A percentile compares a stretch with the other conserved stretches of the same genome.
phyloP scores from a whole-genome alignment of 2,888 invertebrate species.

The Melanophora roralis region DNA sequence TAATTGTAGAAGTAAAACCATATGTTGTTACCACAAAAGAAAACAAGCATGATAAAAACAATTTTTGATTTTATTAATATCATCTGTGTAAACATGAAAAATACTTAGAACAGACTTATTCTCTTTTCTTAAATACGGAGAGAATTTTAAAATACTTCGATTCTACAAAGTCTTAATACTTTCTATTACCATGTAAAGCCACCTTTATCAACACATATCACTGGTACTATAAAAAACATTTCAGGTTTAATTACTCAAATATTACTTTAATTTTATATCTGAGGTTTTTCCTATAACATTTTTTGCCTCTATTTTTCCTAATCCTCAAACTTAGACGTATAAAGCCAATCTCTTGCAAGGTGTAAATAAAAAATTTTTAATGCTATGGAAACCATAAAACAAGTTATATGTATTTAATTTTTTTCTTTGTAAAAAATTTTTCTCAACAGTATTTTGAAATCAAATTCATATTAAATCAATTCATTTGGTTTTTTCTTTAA shows the following conservation, averaged over 20 bases:
- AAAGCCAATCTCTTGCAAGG: slow-evolving; percentile 8
- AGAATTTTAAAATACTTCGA: too few species aligned
- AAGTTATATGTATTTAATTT: slow-evolving; percentile 33
- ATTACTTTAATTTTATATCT: slow-evolving; percentile 23
- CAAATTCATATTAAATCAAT: slow-evolving; percentile 18
- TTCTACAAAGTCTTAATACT: too few species aligned
- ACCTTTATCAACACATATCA: too few species aligned
- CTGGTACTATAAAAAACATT: too few species aligned
- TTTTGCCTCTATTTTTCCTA: slow-evolving; percentile 3
- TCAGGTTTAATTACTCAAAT: slow-evolving; percentile 60
- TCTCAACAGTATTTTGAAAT: slow-evolving; percentile 6
- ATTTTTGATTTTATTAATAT: too few species aligned
- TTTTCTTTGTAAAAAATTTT: not conserved
- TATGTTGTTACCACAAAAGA: too few species aligned
- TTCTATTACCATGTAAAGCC: too few species aligned
- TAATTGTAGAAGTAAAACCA: too few species aligned
- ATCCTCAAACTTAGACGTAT: not conserved
- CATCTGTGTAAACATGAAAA: too few species aligned
- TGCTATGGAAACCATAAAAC: slow-evolving; percentile 45
- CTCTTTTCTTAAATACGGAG: too few species aligned
- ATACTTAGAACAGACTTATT: too few species aligned
- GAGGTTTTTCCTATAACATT: not conserved
- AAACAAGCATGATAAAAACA: too few species aligned
- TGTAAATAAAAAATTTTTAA: slow-evolving; percentile 58
- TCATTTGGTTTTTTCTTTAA: not conserved